A percentile compares a stretch with the other conserved stretches of the same genome.
Conservation (phyloP, 2,797 vertebrate species). For the Pampus argenteus region DNA sequence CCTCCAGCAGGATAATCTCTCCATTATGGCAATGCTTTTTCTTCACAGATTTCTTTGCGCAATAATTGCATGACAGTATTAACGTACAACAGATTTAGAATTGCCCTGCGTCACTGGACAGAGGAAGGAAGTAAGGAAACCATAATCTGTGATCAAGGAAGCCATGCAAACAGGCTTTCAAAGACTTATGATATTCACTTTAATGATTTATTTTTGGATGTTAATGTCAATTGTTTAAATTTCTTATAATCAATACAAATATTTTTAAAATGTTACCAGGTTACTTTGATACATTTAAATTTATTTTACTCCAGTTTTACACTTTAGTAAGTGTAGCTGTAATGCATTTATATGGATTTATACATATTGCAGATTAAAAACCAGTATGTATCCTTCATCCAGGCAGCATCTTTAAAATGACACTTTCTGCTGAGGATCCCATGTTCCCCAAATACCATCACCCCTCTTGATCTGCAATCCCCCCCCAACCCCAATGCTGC, state of each 20-base stretch:
- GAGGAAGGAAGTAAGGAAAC: conserved; percentile 74
- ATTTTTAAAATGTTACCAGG: too few species aligned
- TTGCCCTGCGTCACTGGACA: conserved; percentile 69
- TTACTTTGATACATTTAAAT: background rate
- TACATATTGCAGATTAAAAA: background rate
- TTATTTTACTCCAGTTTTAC: background rate
- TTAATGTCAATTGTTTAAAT: background rate
- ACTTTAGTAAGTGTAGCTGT: background rate
- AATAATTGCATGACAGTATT: conserved; percentile 89
- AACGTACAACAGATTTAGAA: conserved; percentile 84
- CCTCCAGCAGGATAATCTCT: conserved; percentile 86
- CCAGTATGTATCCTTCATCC: background rate
- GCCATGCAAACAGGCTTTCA: conserved; percentile 27
- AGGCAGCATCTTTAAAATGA: conserved; percentile 4
- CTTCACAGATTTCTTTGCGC: conserved; percentile 87
- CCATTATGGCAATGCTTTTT: conserved; percentile 84
- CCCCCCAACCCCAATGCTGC: background rate
- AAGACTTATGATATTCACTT: conserved; percentile 30
- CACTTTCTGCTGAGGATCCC: conserved; percentile 29
- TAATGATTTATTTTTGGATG: conserved; percentile 4
- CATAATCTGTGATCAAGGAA: conserved; percentile 76
- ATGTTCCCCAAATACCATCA: conserved; percentile 76
- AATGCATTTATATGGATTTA: background rate
- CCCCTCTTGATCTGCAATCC: conserved; percentile 77
- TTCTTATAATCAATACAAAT: background rate